A percentile compares a stretch with the other conserved stretches of the same genome.
Evolutionary conservation across 2,888 invertebrate genomes (phyloP).

Genomic region (Dryocosmus kuriphilus): DNA sequence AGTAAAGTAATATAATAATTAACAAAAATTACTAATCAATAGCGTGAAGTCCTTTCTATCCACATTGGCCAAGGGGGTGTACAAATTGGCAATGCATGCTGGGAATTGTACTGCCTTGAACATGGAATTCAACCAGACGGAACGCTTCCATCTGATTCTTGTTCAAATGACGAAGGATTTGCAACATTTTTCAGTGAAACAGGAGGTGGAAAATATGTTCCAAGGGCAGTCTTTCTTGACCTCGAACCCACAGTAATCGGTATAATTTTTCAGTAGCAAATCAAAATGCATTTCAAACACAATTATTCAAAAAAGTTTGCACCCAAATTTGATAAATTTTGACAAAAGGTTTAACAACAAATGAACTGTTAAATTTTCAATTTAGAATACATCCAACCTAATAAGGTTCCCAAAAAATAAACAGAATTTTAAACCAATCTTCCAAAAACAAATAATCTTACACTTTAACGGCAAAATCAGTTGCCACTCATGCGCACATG

Average conservation of each 20-base stretch:
- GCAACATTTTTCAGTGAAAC: constrained; percentile 91
- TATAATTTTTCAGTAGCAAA: constrained; percentile 60
- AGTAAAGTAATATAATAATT: constrained; percentile 38
- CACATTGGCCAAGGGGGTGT: constrained; percentile 92
- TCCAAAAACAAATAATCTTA: too few species aligned
- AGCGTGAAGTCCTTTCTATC: constrained; percentile 92
- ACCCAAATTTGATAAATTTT: too few species aligned
- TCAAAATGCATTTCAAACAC: too few species aligned
- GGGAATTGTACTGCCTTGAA: too few species aligned
- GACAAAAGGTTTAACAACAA: too few species aligned
- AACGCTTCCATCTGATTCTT: constrained; percentile 79
- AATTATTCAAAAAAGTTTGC: too few species aligned
- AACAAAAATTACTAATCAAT: constrained; percentile 60
- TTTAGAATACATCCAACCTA: too few species aligned
- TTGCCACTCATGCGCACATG: too few species aligned
- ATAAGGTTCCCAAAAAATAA: too few species aligned
- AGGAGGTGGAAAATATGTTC: constrained; percentile 91
- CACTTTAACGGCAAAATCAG: too few species aligned
- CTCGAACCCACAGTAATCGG: constrained; percentile 93
- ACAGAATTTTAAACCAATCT: too few species aligned
- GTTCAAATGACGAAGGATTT: constrained; percentile 79
- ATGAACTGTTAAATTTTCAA: too few species aligned
- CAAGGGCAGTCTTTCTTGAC: constrained; percentile 91
- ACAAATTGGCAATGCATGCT: constrained; percentile 91
- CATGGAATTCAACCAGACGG: constrained; percentile 91